Percentiles rank a stretch among this genome's conserved stretches.
phyloP scores from a whole-genome alignment of 2,797 vertebrate species.

The Brachyalestes nurse region DNA sequence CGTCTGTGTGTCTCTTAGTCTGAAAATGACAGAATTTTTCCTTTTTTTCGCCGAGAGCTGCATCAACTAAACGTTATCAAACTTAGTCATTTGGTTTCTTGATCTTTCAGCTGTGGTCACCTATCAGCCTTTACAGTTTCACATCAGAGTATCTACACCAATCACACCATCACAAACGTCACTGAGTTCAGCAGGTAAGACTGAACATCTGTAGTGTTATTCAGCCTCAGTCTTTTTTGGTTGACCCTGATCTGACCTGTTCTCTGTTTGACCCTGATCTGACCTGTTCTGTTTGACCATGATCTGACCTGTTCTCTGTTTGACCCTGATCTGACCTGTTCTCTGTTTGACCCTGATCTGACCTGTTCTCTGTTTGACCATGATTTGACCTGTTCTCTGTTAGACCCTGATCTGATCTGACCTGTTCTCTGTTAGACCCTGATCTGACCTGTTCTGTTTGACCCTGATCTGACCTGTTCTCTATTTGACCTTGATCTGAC shows the following conservation, averaged over 20 bases:
- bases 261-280: no score
- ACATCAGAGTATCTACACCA: conserved; percentile 67
- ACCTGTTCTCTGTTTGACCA: conserved; percentile 36
- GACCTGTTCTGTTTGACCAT: background rate
- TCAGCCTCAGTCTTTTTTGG: background rate
- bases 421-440: no score
- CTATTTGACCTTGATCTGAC: background rate
- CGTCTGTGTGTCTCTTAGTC: no score
- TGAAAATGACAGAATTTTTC: no score
- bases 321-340: background rate
- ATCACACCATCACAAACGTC: conserved; percentile 61
- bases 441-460: no score
- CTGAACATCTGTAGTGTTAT: background rate
- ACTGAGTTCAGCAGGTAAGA: conserved; percentile 72
- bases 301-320: no score
- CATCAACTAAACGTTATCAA: no score
- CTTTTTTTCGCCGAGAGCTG: no score
- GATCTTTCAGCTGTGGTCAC: conserved; percentile 73
- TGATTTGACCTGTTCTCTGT: background rate
- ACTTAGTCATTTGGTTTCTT: conserved; percentile 33
- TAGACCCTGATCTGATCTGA: no score
- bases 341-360: no score
- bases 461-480: background rate
- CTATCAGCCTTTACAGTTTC: conserved; percentile 71
- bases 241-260: background rate